Evolutionary conservation across 2,888 invertebrate species (phyloP).

Genomic region (Tineola bisselliella): DNA sequence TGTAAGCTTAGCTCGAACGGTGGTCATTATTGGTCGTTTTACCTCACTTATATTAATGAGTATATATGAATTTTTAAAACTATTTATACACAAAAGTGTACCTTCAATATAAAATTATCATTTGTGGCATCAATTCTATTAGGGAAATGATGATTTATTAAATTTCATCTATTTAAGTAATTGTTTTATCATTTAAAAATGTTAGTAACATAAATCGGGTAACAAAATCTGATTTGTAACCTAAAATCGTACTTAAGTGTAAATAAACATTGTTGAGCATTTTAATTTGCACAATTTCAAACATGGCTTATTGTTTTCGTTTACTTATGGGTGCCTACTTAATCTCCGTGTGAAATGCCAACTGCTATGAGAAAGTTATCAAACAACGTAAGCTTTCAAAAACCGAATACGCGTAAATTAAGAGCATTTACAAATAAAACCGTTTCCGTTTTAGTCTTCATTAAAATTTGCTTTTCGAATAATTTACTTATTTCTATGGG

Average conservation of each 20-base stretch:
- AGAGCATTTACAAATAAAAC: slow-evolving; percentile 23
- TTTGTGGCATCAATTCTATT: neutral
- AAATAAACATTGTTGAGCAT: slow-evolving; percentile 17
- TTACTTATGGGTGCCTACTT: slow-evolving; percentile 17
- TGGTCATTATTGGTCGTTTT: slow-evolving; percentile 47
- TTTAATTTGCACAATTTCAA: slow-evolving; percentile 26
- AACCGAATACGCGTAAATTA: slow-evolving; percentile 33
- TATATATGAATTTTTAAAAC: neutral
- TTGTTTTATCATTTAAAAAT: no score
- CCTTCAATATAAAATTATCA: neutral
- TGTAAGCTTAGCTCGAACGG: slow-evolving; percentile 29
- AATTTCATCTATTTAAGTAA: neutral
- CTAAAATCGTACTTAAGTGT: neutral
- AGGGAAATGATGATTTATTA: neutral
- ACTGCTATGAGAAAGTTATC: slow-evolving; percentile 32
- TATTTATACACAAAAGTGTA: neutral
- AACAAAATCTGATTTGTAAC: neutral
- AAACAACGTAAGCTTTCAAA: slow-evolving; percentile 27
- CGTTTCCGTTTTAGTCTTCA: neutral
- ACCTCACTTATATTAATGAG: slow-evolving; percentile 35
- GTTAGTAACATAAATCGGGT: neutral
- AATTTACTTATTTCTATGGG: neutral
- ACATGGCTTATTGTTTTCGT: slow-evolving; percentile 18
- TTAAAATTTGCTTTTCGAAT: neutral
- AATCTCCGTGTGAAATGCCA: slow-evolving; percentile 35